phyloP scores from a whole-genome alignment of 2,797 vertebrate species.

The Antennarius maculatus region DNA sequence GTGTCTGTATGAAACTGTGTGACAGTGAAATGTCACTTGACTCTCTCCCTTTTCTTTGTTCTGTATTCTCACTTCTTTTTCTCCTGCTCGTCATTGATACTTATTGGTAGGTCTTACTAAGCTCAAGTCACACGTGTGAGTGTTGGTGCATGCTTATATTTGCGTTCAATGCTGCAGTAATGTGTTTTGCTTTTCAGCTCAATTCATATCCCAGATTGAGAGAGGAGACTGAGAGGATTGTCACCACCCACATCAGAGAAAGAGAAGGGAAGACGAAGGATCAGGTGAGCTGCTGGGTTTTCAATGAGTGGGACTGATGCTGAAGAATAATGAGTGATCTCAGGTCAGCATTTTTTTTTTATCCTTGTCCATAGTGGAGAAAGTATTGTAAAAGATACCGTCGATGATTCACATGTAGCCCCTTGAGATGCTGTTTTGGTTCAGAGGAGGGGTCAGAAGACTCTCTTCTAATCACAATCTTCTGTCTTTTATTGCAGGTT shows the following conservation, averaged over 20 bases:
- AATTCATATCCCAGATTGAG: constrained; percentile 91
- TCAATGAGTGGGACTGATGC: constrained; percentile 1
- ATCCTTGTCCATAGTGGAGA: neutral
- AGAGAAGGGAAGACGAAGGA: constrained; percentile 95
- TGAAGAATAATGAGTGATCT: neutral
- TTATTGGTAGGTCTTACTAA: constrained; percentile 71
- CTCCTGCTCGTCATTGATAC: constrained; percentile 71
- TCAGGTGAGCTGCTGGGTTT: constrained; percentile 82
- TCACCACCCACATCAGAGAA: constrained; percentile 92
- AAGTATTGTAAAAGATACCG: neutral
- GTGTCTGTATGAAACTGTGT: constrained; percentile 50
- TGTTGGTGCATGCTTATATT: constrained; percentile 20
- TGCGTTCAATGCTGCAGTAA: constrained; percentile 59
- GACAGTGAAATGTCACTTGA: constrained; percentile 66
- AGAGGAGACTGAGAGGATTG: constrained; percentile 96
- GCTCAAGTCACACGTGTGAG: constrained; percentile 51
- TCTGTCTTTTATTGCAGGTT: constrained; percentile 80
- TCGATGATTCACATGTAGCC: too few species aligned
- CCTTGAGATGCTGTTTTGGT: neutral
- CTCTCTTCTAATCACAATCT: constrained; percentile 48
- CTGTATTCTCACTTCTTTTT: constrained; percentile 72
- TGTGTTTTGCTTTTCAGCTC: constrained; percentile 81
- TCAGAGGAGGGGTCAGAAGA: too few species aligned
- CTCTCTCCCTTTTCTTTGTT: constrained; percentile 71
- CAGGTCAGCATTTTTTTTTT: neutral